Percentiles rank a stretch among this genome's conserved stretches.
Evolutionary conservation across 2,113 vertebrate species (phyloP).

Genomic region (Scopus umbretta): DNA sequence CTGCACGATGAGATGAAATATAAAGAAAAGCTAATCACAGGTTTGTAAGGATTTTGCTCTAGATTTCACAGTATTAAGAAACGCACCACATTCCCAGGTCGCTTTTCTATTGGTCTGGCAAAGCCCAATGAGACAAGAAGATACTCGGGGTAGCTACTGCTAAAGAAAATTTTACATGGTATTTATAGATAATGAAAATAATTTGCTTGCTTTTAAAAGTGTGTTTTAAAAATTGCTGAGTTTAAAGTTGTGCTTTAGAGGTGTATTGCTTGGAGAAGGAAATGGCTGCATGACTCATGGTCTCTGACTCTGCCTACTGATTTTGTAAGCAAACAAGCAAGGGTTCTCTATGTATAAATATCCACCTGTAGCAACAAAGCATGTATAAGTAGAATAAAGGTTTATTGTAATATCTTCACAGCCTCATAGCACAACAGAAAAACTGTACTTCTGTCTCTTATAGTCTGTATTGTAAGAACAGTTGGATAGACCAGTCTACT

Average conservation of each 20-base stretch:
- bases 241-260: background rate
- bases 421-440: background rate
- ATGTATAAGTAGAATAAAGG: background rate
- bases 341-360: background rate
- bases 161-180: background rate
- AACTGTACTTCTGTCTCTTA: background rate
- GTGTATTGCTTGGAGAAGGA: background rate
- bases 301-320: background rate
- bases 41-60: background rate
- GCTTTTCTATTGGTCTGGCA: background rate
- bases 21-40: background rate
- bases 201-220: background rate
- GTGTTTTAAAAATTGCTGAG: background rate
- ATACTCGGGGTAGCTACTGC: background rate
- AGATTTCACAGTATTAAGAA: background rate
- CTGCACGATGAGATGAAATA: background rate
- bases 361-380: background rate
- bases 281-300: background rate
- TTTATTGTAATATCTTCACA: background rate
- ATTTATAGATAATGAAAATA: background rate
- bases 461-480: background rate
- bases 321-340: background rate
- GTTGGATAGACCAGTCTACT: no score
- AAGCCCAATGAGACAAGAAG: background rate
- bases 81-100: background rate